Evolutionary conservation across 30 jellyfish, hydroid and myxozoan species (phyloP).

Genomic region (Cassiopea andromeda): DNA sequence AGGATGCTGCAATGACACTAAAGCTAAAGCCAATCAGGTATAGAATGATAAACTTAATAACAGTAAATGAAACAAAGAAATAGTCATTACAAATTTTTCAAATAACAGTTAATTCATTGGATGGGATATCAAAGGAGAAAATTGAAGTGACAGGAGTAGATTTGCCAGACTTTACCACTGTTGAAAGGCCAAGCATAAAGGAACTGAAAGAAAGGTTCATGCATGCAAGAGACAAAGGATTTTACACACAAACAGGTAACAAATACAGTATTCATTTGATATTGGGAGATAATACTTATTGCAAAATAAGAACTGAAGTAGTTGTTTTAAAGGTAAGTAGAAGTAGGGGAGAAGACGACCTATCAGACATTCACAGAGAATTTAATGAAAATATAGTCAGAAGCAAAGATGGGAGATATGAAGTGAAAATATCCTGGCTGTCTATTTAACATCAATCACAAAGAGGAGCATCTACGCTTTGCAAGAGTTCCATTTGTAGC

Average conservation of each 20-base stretch:
- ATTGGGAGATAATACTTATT: conserved; percentile 48
- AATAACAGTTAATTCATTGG: conserved; percentile 39
- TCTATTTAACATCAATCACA: conserved; percentile 39
- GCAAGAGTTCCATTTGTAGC: conserved; percentile 58
- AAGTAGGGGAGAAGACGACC: conserved; percentile 52
- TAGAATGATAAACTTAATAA: neutral
- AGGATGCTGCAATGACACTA: conserved; percentile 52
- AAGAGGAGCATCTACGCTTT: conserved; percentile 58
- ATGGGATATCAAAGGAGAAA: conserved; percentile 47
- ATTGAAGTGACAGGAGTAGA: conserved; percentile 67
- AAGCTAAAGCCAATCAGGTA: neutral
- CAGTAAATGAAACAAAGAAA: conserved; percentile 46
- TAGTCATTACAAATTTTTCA: conserved; percentile 41
- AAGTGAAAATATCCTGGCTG: conserved; percentile 64
- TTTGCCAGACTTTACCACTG: conserved; percentile 43
- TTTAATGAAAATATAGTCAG: conserved; percentile 5
- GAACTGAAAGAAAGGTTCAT: conserved; percentile 57
- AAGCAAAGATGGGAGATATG: conserved; percentile 66
- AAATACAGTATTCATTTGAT: conserved; percentile 36
- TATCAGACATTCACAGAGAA: conserved; percentile 30
- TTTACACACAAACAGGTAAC: conserved; percentile 20
- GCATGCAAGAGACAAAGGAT: conserved; percentile 49
- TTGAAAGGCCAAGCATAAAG: conserved; percentile 53
- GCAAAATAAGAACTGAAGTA: conserved; percentile 41
- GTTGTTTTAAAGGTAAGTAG: conserved; percentile 43